Base-by-base conservation (phyloP, 2,113 vertebrate species). In the Rallus limicola region DNA sequence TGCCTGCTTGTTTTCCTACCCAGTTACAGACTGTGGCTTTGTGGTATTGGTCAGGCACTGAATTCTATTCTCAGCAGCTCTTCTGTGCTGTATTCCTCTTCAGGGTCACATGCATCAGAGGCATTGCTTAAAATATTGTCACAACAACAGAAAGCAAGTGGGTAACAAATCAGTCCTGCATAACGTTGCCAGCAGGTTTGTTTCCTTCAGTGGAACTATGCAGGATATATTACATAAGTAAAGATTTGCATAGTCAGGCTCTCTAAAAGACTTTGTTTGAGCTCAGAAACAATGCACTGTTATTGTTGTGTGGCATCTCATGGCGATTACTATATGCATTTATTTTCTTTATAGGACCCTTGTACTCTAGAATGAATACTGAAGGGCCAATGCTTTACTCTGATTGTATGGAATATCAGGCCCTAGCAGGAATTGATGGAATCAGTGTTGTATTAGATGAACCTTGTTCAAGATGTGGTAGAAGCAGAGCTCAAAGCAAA, bases 121-220 rank as follows among this genome's bases (percentile, higher is more conserved):
- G 46, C 4, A 11, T 40, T 80, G 40, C 36, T 84, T 55, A 56
- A 80, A 44, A 38, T n/a, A 20, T 2, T 84, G 25, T 33, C 46
- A 7, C n/a, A 50, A 9, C 34, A 52, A 13, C 48, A 79, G 63
- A 60, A 24, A 44, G 15, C 19, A 13, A 2, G n/a, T 10, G 50
- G 44, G 8, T 53, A 19, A 59, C 36, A 29, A 36, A 10, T 50
- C 17, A 34, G 31, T 31, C 62, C 62, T 86, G 44, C 31, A 24
- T 19, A 31, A 5, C 0, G 0, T 33, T 16, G 58, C 26, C 18
- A 4, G 11, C 40, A 13, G 31, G 25, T 59, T 86, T 56, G 28
- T 60, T 64, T 6, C 2, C 31, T 50, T 55, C 34, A 20, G 0
- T 53, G 31, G n/a, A 7, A 28, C 44, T n/a, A 4, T 2, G 1